A percentile compares a stretch with the other conserved stretches of the same genome.
phyloP scores from a whole-genome alignment of 2,888 invertebrate species.

The Sepioteuthis lessoniana region DNA sequence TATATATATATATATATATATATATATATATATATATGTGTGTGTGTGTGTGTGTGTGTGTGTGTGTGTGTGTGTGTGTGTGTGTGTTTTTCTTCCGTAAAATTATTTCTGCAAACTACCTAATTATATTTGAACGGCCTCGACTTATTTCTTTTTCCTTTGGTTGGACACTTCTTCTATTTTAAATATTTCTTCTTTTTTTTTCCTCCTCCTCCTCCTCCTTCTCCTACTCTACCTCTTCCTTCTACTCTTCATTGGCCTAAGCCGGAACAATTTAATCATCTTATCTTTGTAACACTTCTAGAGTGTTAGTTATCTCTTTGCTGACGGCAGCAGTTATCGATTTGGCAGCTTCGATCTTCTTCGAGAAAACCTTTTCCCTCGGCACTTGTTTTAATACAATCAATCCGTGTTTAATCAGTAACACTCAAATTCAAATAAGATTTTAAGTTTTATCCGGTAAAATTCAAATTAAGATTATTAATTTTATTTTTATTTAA shows the following conservation, averaged over 20 bases:
- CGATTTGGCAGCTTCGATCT: background rate
- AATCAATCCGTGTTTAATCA: background rate
- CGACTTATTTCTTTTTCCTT: background rate
- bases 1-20: no score
- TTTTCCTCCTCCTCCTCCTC: no score
- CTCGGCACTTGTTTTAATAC: background rate
- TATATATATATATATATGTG: no score
- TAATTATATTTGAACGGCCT: background rate
- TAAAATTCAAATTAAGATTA: background rate
- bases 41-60: no score
- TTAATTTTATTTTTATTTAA: no score
- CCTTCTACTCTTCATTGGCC: background rate
- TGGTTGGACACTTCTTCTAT: background rate
- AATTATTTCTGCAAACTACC: background rate
- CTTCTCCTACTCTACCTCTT: no score
- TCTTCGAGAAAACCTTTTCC: background rate
- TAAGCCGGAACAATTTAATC: slow-evolving; percentile 11
- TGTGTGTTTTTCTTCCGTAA: no score
- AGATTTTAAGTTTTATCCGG: background rate
- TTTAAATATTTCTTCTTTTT: no score
- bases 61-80: background rate
- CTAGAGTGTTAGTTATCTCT: background rate
- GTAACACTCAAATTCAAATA: background rate
- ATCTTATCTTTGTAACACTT: background rate
- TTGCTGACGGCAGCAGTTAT: background rate